Percentiles rank a stretch among this genome's conserved stretches.
Conservation (phyloP, 2,797 vertebrate species). For the Australoheros facetus region DNA sequence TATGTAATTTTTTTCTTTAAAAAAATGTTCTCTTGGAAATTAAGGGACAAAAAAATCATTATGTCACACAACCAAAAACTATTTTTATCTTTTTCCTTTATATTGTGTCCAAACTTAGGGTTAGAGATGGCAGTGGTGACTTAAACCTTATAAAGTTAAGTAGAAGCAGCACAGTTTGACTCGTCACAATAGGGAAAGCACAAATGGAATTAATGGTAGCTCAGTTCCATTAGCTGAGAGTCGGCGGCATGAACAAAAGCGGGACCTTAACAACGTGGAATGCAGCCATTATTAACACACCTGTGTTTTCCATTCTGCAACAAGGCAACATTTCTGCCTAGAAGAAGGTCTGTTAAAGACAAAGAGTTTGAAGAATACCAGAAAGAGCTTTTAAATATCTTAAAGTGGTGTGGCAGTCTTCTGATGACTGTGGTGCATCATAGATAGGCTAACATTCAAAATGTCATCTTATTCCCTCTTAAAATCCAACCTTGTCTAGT, state of each 20-base stretch:
- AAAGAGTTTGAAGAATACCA: not conserved
- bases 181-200: not conserved
- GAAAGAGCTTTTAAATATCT: not conserved
- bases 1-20: not conserved
- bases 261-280: not conserved
- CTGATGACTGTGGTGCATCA: constrained; percentile 7
- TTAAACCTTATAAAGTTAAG: not conserved
- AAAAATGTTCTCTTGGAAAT: not conserved
- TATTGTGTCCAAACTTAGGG: not conserved
- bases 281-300: not conserved
- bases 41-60: not conserved
- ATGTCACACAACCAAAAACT: not conserved
- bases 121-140: not conserved
- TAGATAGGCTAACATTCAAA: constrained; percentile 19
- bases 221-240: not conserved
- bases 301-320: not conserved
- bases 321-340: not conserved
- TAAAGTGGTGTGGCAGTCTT: not conserved
- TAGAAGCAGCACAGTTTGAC: not conserved
- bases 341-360: not conserved
- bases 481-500: constrained; percentile 25
- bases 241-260: not conserved
- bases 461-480: constrained; percentile 24
- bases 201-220: not conserved
- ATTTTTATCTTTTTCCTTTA: too few species aligned